Conservation (phyloP, 1,140 invertebrate species). For the Cryptotermes secundus region DNA sequence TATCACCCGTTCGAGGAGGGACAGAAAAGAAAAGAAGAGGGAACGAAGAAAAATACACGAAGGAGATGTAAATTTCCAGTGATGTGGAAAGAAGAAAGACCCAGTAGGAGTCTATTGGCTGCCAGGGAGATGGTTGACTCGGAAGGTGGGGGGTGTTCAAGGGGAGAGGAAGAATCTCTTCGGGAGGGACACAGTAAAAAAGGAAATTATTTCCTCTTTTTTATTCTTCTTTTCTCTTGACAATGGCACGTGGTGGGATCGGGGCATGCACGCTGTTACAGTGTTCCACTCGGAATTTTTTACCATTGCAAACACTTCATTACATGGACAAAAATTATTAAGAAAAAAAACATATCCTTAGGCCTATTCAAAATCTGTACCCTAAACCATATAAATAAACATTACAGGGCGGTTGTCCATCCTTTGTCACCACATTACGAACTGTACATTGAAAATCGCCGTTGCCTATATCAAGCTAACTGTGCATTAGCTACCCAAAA, state of each 20-base stretch:
- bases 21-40: conserved; percentile 12
- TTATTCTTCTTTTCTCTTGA: conserved; percentile 27
- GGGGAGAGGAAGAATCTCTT: conserved; percentile 36
- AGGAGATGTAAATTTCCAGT: conserved; percentile 55
- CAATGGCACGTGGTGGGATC: conserved; percentile 14
- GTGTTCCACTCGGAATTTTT: too few relatives aligned
- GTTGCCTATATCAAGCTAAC: too few relatives aligned
- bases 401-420: too few relatives aligned
- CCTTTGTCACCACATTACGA: too few relatives aligned
- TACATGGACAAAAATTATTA: not conserved
- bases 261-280: not conserved
- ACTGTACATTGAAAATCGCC: too few relatives aligned
- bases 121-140: conserved; percentile 3
- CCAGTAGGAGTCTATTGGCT: conserved; percentile 32
- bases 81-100: conserved; percentile 47
- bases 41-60: conserved; percentile 37
- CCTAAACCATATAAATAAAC: too few relatives aligned
- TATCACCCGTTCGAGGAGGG: conserved; percentile 42
- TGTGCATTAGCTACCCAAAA: too few relatives aligned
- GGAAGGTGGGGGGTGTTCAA: conserved; percentile 14
- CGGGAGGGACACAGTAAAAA: conserved; percentile 36
- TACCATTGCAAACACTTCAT: conserved; percentile 3
- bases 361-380: too few relatives aligned
- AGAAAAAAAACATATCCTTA: too few relatives aligned
- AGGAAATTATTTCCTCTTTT: conserved; percentile 34